Evolutionary conservation across 2,797 vertebrate genomes (phyloP).

Genomic region (Prunella strophiata): DNA sequence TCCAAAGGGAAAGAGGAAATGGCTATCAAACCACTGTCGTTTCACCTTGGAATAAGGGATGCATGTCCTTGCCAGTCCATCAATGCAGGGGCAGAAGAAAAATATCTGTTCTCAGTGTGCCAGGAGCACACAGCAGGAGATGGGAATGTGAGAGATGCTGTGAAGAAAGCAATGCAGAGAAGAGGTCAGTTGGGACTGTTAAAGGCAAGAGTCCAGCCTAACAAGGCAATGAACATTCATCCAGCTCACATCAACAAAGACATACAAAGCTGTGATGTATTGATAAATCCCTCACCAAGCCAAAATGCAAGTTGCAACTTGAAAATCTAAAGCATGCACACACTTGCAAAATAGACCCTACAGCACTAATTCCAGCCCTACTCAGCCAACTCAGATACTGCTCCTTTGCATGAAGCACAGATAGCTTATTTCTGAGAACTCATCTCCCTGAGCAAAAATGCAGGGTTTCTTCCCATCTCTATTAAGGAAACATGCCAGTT

Average conservation of each 20-base stretch:
- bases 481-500: slow-evolving; percentile 59
- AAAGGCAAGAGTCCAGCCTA: neutral
- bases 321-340: neutral
- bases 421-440: slow-evolving; percentile 41
- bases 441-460: slow-evolving; percentile 32
- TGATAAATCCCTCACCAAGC: neutral
- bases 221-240: neutral
- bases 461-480: slow-evolving; percentile 2
- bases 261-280: neutral
- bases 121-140: neutral
- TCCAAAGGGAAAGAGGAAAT: neutral
- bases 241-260: neutral
- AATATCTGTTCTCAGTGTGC: neutral
- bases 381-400: neutral
- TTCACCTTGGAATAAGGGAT: neutral
- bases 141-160: neutral
- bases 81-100: neutral
- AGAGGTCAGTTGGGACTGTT: neutral
- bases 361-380: slow-evolving; percentile 5
- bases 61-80: neutral
- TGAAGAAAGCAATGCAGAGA: neutral
- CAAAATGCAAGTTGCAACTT: slow-evolving; percentile 33
- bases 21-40: neutral
- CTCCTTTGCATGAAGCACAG: slow-evolving; percentile 1
- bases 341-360: slow-evolving; percentile 28